Evolutionary conservation across 2,797 vertebrate species (phyloP).

Genomic region (Gymnothorax reevesii): DNA sequence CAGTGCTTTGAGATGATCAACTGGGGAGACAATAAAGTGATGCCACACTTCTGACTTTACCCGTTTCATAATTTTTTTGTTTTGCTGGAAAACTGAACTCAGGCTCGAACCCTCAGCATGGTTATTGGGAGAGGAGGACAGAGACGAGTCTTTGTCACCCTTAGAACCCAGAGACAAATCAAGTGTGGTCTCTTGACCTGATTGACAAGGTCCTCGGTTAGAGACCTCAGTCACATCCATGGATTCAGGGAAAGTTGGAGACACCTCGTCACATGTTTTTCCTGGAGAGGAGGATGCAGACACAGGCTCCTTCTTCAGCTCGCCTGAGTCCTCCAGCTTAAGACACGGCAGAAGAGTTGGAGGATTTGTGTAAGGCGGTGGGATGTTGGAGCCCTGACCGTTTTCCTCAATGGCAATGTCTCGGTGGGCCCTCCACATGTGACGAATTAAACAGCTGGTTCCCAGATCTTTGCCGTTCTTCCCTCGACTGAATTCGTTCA

Average conservation of each 20-base stretch:
- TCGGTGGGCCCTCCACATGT: slow-evolving; percentile 97
- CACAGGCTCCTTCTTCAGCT: slow-evolving; percentile 73
- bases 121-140: slow-evolving; percentile 77
- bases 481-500: slow-evolving; percentile 96
- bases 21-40: slow-evolving; percentile 92
- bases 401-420: slow-evolving; percentile 94
- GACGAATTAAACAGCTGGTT: slow-evolving; percentile 95
- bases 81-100: slow-evolving; percentile 87
- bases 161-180: slow-evolving; percentile 78
- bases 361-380: slow-evolving; percentile 82
- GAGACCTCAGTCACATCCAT: slow-evolving; percentile 71
- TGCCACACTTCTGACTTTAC: slow-evolving; percentile 97
- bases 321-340: slow-evolving; percentile 72
- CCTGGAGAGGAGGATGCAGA: slow-evolving; percentile 81
- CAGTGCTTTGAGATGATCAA: slow-evolving; percentile 91
- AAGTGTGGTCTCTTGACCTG: slow-evolving; percentile 71
- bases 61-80: slow-evolving; percentile 91
- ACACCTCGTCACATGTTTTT: slow-evolving; percentile 76
- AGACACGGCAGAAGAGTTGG: slow-evolving; percentile 84
- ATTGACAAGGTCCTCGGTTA: slow-evolving; percentile 71
- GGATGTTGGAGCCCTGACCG: slow-evolving; percentile 84
- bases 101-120: slow-evolving; percentile 67
- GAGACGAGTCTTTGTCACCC: slow-evolving; percentile 65
- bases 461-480: slow-evolving; percentile 98
- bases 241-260: slow-evolving; percentile 62